Conservation (phyloP, 2,797 vertebrate genomes). For the Scarus forsteni region DNA sequence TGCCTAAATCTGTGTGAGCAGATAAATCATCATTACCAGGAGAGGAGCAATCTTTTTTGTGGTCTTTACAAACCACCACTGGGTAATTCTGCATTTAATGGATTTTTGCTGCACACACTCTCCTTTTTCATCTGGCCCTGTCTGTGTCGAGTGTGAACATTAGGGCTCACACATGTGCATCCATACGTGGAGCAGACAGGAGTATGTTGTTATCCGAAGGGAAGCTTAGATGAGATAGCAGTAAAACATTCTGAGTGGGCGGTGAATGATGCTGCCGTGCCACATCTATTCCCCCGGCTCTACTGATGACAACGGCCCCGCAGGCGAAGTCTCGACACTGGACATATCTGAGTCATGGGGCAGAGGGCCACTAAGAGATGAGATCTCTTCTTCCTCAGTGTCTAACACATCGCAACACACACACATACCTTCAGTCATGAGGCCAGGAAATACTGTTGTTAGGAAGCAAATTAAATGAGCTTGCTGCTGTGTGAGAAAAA, state of each 20-base stretch:
- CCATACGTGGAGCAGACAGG: conserved; percentile 39
- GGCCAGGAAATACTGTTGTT: background rate
- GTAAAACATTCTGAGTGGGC: conserved; percentile 66
- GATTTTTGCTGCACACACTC: background rate
- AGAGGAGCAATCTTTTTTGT: background rate
- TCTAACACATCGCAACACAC: background rate
- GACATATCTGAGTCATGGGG: conserved; percentile 66
- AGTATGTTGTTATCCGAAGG: conserved; percentile 43
- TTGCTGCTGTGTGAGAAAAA: background rate
- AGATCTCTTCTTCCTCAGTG: conserved; percentile 37
- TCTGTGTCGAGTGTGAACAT: conserved; percentile 1
- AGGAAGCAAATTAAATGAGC: background rate
- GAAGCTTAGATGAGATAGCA: conserved; percentile 48
- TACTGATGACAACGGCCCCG: conserved; percentile 57
- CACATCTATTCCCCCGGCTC: conserved; percentile 59
- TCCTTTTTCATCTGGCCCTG: background rate
- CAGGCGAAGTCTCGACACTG: conserved; percentile 64
- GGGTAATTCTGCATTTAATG: background rate
- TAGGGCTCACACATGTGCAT: conserved; percentile 18
- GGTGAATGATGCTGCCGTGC: conserved; percentile 66
- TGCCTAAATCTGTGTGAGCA: background rate
- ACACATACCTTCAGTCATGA: background rate
- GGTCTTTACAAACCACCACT: background rate
- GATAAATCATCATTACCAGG: background rate
- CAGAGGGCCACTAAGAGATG: conserved; percentile 44